Evolutionary conservation across 1,140 invertebrate genomes (phyloP), one percentile per base, ranked within the genome.

Genomic region (Phortica variegata): DNA sequence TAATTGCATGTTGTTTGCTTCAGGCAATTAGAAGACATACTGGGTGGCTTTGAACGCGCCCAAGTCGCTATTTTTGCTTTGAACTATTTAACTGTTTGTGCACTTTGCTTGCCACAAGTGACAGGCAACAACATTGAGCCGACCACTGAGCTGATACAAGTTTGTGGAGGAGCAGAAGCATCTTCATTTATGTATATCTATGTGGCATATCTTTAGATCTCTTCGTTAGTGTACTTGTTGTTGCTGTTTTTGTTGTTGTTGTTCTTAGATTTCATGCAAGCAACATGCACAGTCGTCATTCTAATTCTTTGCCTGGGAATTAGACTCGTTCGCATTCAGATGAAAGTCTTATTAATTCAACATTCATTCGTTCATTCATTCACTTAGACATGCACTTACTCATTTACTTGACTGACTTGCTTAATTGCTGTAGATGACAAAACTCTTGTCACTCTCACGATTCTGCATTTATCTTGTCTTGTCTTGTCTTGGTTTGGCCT

Each of bases 301-400:
- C 63, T 60, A 68, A 68, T 68, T 66, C 56, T 45, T 56, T 32
- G 66, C 62, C 68, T 66, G 51, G 56, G 63, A 68, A 68, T 63
- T 60, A 55, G 63, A 68, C n/a, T n/a, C n/a, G n/a, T n/a, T n/a
- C n/a, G n/a, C n/a, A n/a, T 26, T 26, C 23, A 10, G 5, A 6
- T 26, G 23, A 26, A 26, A 8, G 36, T 43, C 21, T 42, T 50
- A 43, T 40, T 47, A 54, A 49, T 55, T 59, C 50, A 47, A 40
- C 10, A 16, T 23, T 34, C 15, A n/a, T 34, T 29, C 29, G 56
- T 44, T 60, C 56, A 56, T 60, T 58, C 58, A 57, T 54, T 26
- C 33, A 53, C 48, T 47, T 50, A 56, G 56, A 54, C 58, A 57
- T 54, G 19, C 33, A 53, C 48, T 47, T 50, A 47, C 57, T 68